phyloP scores from a whole-genome alignment of 2,113 vertebrate species.

The Struthidea cinerea region DNA sequence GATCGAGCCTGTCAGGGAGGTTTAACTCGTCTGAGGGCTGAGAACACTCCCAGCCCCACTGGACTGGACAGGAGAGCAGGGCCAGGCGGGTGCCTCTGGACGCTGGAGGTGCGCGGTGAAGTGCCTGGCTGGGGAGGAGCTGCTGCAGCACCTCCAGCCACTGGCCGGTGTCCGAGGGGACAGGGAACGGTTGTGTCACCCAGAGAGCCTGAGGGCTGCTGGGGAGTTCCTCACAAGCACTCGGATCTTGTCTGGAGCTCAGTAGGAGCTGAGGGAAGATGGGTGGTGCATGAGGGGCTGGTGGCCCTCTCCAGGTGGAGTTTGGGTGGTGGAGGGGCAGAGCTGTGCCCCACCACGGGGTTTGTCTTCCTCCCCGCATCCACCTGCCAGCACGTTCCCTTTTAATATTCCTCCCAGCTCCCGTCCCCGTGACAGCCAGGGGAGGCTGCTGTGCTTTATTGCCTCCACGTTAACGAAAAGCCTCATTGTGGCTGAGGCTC shows the following conservation, averaged over 20 bases:
- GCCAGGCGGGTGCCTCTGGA: neutral
- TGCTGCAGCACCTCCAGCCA: neutral
- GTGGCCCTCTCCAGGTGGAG: neutral
- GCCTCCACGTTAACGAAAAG: constrained; percentile 38
- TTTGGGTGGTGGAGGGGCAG: neutral
- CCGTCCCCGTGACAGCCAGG: constrained; percentile 16
- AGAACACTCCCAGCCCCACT: constrained; percentile 24
- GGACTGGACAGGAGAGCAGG: constrained; percentile 24
- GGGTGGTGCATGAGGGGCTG: neutral
- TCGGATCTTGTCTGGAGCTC: neutral
- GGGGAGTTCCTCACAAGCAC: fast-evolving
- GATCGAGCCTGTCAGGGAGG: constrained; percentile 86
- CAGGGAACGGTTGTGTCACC: neutral
- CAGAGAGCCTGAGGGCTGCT: fast-evolving
- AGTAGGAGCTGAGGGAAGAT: neutral
- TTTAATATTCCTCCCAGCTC: constrained; percentile 34
- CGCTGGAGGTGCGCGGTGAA: neutral
- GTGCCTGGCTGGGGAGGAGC: neutral
- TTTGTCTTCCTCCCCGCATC: neutral
- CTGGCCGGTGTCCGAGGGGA: neutral
- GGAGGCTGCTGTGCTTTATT: constrained; percentile 36
- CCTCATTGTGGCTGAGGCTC: neutral
- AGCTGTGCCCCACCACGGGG: neutral
- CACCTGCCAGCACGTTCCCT: neutral
- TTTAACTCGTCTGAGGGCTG: constrained; percentile 80